These are phyloP conservation scores for Oxytorus armatus DNA, from an alignment of 2,888 invertebrate species.

Conservation along the genomic window DNA sequence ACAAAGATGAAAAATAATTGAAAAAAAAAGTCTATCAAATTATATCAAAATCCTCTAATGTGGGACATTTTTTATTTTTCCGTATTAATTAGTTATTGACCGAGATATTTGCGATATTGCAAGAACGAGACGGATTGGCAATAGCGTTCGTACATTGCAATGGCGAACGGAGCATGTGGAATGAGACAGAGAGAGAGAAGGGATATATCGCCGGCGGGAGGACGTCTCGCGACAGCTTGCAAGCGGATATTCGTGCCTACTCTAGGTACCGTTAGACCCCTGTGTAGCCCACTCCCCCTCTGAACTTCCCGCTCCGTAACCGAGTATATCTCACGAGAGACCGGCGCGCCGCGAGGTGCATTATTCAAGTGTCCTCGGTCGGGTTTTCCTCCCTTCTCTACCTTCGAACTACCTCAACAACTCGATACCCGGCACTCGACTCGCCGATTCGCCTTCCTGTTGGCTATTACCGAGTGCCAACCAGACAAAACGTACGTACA, in stretches of 20 bases:
- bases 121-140: conserved; percentile 70
- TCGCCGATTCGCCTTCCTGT: conserved; percentile 49
- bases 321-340: conserved; percentile 55
- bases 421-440: conserved; percentile 11
- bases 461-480: conserved; percentile 49
- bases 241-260: conserved; percentile 82
- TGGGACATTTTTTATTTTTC: too few relatives aligned
- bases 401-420: conserved; percentile 34
- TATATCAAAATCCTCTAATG: too few relatives aligned
- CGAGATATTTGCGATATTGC: conserved; percentile 70
- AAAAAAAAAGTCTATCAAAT: too few relatives aligned
- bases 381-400: conserved; percentile 66
- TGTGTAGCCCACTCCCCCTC: too few relatives aligned
- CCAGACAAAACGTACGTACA: conserved; percentile 31
- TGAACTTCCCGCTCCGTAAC: conserved; percentile 63
- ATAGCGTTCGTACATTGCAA: background rate
- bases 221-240: conserved; percentile 79
- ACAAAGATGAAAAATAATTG: too few relatives aligned
- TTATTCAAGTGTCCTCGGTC: conserved; percentile 63
- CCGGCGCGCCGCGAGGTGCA: conserved; percentile 58
- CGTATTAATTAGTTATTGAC: conserved; percentile 59
- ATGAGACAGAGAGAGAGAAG: conserved; percentile 58
- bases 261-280: conserved; percentile 82
- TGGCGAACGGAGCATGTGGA: conserved; percentile 49
- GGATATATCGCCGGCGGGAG: conserved; percentile 46